phyloP scores from a whole-genome alignment of 1,140 invertebrate genomes.

The Chironomus striatipennis region DNA sequence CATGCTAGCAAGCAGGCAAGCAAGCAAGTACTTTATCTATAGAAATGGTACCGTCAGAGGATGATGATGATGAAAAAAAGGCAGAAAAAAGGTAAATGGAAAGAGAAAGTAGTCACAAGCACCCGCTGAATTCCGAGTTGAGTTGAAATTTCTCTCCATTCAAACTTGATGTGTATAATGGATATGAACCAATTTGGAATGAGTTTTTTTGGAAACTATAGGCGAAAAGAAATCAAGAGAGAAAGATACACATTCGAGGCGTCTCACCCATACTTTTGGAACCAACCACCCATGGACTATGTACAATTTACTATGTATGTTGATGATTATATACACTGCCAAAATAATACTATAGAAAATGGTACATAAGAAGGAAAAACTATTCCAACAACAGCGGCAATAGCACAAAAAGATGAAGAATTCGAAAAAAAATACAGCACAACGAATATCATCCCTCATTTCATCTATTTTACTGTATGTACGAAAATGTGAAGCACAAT shows the following conservation, averaged over 20 bases:
- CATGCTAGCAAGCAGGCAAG: background rate
- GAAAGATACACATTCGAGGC: background rate
- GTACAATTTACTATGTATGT: background rate
- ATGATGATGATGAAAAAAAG: background rate
- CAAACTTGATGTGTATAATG: background rate
- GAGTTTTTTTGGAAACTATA: background rate
- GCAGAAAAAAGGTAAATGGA: background rate
- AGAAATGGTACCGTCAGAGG: background rate
- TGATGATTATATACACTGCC: background rate
- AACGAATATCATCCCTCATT: too few species aligned
- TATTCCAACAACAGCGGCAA: constrained; percentile 6
- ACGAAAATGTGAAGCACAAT: too few species aligned
- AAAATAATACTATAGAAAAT: background rate
- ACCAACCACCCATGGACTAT: background rate
- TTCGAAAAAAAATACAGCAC: too few species aligned
- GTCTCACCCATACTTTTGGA: background rate
- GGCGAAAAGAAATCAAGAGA: background rate
- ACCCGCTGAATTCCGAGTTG: background rate
- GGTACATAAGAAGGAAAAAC: background rate
- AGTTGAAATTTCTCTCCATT: background rate
- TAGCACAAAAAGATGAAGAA: too few species aligned
- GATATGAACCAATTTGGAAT: constrained; percentile 1
- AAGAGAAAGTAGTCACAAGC: background rate
- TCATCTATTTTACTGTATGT: too few species aligned
- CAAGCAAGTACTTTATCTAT: background rate